These are phyloP conservation scores for Lophius americanus DNA, from an alignment of 2,797 vertebrate genomes.

Conservation along the genomic window DNA sequence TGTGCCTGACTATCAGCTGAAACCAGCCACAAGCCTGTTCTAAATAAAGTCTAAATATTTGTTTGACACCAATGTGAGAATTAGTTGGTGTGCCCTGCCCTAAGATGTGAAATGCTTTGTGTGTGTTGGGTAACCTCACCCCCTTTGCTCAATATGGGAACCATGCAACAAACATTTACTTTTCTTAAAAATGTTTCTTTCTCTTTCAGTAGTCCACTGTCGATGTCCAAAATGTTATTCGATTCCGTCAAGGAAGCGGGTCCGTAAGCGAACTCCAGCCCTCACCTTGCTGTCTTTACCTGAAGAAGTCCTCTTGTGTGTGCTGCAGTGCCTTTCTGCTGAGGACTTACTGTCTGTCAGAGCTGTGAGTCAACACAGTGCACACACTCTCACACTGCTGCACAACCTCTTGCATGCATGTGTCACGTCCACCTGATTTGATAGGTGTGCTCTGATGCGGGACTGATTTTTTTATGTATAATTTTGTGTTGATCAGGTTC, in stretches of 20 bases:
- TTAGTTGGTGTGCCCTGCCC: constrained; percentile 27
- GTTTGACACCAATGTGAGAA: constrained; percentile 53
- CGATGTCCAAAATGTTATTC: constrained; percentile 94
- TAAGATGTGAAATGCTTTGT: constrained; percentile 39
- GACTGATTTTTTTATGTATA: constrained; percentile 1
- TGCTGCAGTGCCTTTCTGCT: constrained; percentile 92
- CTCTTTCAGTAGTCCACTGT: constrained; percentile 86
- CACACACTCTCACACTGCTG: constrained; percentile 7
- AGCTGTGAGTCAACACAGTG: constrained; percentile 85
- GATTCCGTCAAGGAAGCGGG: constrained; percentile 85
- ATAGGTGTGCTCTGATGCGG: background rate
- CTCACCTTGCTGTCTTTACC: constrained; percentile 90
- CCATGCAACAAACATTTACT: background rate
- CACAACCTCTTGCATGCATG: constrained; percentile 9
- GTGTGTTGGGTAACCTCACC: background rate
- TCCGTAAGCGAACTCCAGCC: constrained; percentile 85
- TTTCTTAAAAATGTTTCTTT: background rate
- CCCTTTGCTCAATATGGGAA: background rate
- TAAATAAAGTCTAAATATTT: constrained; percentile 53
- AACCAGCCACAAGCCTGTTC: background rate
- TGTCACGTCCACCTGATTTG: constrained; percentile 12
- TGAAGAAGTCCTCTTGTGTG: constrained; percentile 92
- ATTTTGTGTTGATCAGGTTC: constrained; percentile 80
- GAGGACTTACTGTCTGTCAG: constrained; percentile 91
- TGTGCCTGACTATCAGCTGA: constrained; percentile 1